Conservation (phyloP, 2,797 vertebrate species). For the Apodemus agrarius region DNA sequence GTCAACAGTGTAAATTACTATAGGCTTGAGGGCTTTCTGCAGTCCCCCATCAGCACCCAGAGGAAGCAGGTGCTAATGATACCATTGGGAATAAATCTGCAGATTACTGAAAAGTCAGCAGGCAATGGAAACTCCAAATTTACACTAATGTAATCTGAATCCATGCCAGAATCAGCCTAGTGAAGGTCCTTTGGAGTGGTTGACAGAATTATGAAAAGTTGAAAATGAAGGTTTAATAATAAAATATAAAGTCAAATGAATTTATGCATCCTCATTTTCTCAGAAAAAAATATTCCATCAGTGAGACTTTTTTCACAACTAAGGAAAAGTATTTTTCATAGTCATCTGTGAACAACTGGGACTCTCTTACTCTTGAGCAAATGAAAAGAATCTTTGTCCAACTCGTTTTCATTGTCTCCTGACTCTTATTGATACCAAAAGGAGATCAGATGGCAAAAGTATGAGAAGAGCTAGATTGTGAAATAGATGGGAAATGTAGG, state of each 20-base stretch:
- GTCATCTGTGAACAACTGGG: background rate
- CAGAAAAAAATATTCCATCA: background rate
- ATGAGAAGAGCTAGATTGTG: background rate
- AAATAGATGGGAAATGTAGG: background rate
- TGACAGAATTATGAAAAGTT: slow-evolving; percentile 58
- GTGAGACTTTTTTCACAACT: slow-evolving; percentile 14
- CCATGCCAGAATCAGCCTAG: slow-evolving; percentile 32
- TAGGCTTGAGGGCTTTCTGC: slow-evolving; percentile 55
- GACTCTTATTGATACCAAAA: background rate
- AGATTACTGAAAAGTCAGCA: slow-evolving; percentile 71
- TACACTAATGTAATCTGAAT: slow-evolving; percentile 71
- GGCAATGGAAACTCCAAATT: slow-evolving; percentile 70
- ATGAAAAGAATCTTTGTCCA: background rate
- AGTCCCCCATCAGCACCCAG: slow-evolving; percentile 69
- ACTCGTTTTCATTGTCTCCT: background rate
- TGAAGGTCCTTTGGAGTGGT: background rate
- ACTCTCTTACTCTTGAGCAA: slow-evolving; percentile 29
- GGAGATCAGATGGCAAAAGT: background rate
- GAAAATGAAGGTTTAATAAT: slow-evolving; percentile 63
- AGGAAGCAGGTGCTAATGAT: slow-evolving; percentile 77
- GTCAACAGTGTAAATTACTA: slow-evolving; percentile 68
- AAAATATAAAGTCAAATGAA: slow-evolving; percentile 48
- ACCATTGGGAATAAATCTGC: slow-evolving; percentile 63
- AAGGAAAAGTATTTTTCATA: slow-evolving; percentile 46
- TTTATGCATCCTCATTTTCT: slow-evolving; percentile 32